Evolutionary conservation across 2,113 vertebrate genomes (phyloP), one percentile per base, ranked within the genome.

Genomic region (Sorex fumeus): DNA sequence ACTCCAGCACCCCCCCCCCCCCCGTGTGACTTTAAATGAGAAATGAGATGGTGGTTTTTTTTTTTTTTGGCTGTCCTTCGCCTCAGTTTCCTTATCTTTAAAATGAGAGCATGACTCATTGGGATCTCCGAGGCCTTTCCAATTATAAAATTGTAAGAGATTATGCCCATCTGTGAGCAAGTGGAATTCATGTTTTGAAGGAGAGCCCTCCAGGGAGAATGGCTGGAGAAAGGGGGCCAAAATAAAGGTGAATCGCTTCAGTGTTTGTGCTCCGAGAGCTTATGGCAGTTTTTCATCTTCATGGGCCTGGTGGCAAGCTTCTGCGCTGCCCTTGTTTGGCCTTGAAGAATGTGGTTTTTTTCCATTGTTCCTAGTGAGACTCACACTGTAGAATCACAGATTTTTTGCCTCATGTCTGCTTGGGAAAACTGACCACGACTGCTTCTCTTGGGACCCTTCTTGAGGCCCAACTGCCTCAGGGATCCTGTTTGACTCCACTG

Each of bases 281-380:
- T 2, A 15, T 0, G 21, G 60, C 87, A 77, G 53, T 69, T 70
- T 81, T 93, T 88, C 25, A 1, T 47, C 11, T 23, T 25, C 19
- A 25, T 71, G 71, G 53, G 36, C 47, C 53, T 67, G 30, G 27
- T 67, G 60, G 8, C 21, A 1, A 23, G 83, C 34, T 71, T 75
- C 21, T 45, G 66, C 8, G 12, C 53, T 88, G 76, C 88, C 88
- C 90, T 94, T 86, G 40, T 57, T 45, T 89, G 92, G 62, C 86
- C 85, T 95, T 95, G 88, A 80, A 84, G 67, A 80, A 50, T 0
- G 0, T 70, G 57, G 0, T 5, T 72, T 92, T 79, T 89, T 34
- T 1, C 70, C 75, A 27, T 88, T 93, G 92, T 85, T 91, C 90
- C 87, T 47, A 71, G 25, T 88, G 72, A 83, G 77, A 67, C 92